Conservation (phyloP, 1,140 invertebrate genomes). For the Stenopsyche tienmushanensis region DNA sequence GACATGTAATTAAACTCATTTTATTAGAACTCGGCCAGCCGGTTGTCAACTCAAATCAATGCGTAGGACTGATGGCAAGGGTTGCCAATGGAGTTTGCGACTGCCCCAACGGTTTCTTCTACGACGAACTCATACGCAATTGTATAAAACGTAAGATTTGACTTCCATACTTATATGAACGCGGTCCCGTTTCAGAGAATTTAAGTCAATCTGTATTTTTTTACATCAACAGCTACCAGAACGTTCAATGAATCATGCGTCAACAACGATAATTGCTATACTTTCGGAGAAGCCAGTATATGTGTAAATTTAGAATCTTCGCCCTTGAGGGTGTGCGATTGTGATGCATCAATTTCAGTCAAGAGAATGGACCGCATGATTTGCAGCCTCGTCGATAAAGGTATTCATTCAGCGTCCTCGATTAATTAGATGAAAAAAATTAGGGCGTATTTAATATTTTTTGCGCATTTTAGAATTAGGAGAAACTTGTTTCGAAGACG, state of each 20-base stretch:
- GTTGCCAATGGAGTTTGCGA: slow-evolving; percentile 2
- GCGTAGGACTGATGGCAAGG: not conserved
- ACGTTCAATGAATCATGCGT: slow-evolving; percentile 7
- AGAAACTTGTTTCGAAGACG: not conserved
- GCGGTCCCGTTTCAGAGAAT: too few relatives aligned
- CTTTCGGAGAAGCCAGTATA: not conserved
- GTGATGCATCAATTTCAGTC: not conserved
- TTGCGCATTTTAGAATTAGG: slow-evolving; percentile 4
- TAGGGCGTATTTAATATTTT: not conserved
- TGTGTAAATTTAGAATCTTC: not conserved
- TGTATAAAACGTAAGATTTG: slow-evolving; percentile 16
- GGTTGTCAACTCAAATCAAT: not conserved
- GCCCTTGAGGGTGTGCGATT: slow-evolving; percentile 4
- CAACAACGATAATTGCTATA: slow-evolving; percentile 9
- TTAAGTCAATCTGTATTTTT: not conserved
- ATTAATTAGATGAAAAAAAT: not conserved
- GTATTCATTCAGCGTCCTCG: not conserved
- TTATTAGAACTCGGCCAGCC: slow-evolving; percentile 3
- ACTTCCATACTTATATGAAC: not conserved
- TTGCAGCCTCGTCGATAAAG: slow-evolving; percentile 5
- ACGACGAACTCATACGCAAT: not conserved
- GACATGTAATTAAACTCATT: too few relatives aligned
- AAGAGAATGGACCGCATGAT: not conserved
- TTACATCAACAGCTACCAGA: slow-evolving; percentile 6
- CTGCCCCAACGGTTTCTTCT: slow-evolving; percentile 16